Evolutionary conservation across 92 coral and sea anemone genomes (phyloP).

Genomic region (Chrysogorgia sp.): DNA sequence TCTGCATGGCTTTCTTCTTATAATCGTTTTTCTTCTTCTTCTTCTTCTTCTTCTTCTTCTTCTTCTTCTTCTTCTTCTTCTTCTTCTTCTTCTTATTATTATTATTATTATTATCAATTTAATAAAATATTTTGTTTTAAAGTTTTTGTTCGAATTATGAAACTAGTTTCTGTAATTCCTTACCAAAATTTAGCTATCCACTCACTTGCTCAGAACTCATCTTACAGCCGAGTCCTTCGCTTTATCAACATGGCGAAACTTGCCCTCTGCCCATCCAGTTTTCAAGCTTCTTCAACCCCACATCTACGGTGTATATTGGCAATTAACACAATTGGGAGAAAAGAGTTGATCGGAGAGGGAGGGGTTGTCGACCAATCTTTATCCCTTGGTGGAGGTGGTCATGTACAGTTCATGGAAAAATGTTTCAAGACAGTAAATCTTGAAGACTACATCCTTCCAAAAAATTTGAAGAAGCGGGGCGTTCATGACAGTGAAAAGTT

Average conservation of each 20-base stretch:
- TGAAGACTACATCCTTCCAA: conserved; percentile 56
- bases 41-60: too few species aligned
- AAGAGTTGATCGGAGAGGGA: conserved; percentile 71
- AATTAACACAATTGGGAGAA: conserved; percentile 85
- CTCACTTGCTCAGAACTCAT: conserved; percentile 77
- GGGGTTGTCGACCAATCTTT: conserved; percentile 74
- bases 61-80: too few species aligned
- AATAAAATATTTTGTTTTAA: too few species aligned
- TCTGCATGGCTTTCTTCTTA: too few species aligned
- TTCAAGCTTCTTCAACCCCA: conserved; percentile 85
- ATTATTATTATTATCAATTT: too few species aligned
- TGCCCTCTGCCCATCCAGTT: conserved; percentile 86
- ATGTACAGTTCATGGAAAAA: conserved; percentile 70
- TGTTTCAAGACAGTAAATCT: conserved; percentile 68
- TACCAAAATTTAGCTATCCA: conserved; percentile 75
- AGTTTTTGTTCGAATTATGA: too few species aligned
- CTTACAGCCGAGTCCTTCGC: conserved; percentile 86
- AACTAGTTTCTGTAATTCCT: too few species aligned
- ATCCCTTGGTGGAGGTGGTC: conserved; percentile 88
- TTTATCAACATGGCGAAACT: conserved; percentile 82
- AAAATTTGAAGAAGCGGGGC: conserved; percentile 56
- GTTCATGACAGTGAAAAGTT: conserved; percentile 49
- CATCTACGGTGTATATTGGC: conserved; percentile 83
- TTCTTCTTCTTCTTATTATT: too few species aligned
- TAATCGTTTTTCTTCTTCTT: too few species aligned